These are phyloP conservation scores for Cremastinae sp. DNA, from an alignment of 2,888 invertebrate genomes.

Conservation along the genomic window DNA sequence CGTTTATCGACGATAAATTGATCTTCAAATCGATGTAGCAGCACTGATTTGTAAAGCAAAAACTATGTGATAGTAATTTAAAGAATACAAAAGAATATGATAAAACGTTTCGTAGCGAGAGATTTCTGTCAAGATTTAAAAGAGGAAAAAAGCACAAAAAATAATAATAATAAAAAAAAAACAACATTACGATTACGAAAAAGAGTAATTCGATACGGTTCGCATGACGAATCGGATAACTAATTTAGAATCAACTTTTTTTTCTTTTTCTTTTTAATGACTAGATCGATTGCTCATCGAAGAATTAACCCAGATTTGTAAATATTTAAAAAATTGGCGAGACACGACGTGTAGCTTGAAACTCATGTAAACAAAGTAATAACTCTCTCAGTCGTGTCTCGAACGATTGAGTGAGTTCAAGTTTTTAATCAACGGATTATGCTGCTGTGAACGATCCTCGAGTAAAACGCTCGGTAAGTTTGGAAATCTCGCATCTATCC, in stretches of 20 bases:
- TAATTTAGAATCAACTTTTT: slow-evolving; percentile 57
- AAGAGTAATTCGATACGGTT: slow-evolving; percentile 39
- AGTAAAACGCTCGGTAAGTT: slow-evolving; percentile 21
- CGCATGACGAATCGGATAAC: slow-evolving; percentile 47
- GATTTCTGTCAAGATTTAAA: slow-evolving; percentile 1
- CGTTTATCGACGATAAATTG: no score
- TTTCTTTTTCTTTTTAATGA: slow-evolving; percentile 61
- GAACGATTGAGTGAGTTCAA: slow-evolving; percentile 58
- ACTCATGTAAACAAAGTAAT: slow-evolving; percentile 28
- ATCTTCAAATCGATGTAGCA: no score
- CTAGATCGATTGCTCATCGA: slow-evolving; percentile 70
- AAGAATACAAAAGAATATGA: slow-evolving; percentile 35
- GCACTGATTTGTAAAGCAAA: no score
- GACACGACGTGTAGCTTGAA: slow-evolving; percentile 32
- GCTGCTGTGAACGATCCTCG: slow-evolving; percentile 67
- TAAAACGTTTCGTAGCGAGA: slow-evolving; percentile 25
- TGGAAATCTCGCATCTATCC: slow-evolving; percentile 14
- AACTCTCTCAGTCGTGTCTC: slow-evolving; percentile 19
- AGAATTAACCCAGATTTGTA: slow-evolving; percentile 57
- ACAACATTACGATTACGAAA: slow-evolving; percentile 20
- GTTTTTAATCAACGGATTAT: slow-evolving; percentile 77
- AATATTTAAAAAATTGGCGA: slow-evolving; percentile 52
- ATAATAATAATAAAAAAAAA: slow-evolving; percentile 4
- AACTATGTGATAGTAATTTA: background rate
- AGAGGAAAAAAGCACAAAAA: background rate